Base-by-base conservation (phyloP, 2,888 invertebrate genomes). In the Oligia latruncula region DNA sequence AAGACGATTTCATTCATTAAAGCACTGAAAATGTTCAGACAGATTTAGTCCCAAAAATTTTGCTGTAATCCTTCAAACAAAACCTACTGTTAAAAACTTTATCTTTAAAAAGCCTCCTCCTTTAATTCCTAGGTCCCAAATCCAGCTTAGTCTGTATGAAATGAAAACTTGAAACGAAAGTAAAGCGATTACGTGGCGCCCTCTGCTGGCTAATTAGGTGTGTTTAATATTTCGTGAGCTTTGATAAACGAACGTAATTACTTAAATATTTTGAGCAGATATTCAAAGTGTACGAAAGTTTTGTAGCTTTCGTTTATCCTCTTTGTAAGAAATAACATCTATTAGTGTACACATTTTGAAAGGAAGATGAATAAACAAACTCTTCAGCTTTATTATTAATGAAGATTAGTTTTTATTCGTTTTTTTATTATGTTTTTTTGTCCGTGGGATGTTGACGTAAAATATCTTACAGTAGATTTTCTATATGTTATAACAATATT, bases 201-300 rank as follows among this genome's bases (percentile, higher is more conserved):
- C 64, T 82, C 60, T 71, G 29, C 62, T 3, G 29, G 66, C 65
- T 88, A 81, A 85, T 85, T 88, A 86, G 65, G 67, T 70, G 73
- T 74, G 75, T 67, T 74, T 72, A 76, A 82, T 64, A 78, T 78
- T 82, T 75, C 64, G 11, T 23, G 40, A 55, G 62, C 43, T 72
- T 82, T 77, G 71, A 84, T 52, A 62, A n/a, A 85, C n/a, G 62
- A 66, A 67, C 20, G 81, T 52, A 62, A 79, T 80, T 52, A 81
- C 23, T 23, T 52, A 49, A 0, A 13, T 49, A 49, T 85, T 85
- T 81, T 67, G 55, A 85, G 67, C 8, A 72, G 23, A 52, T 35
- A 13, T 80, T 52, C 58, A 65, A 70, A n/a, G 29, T 17, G 13
- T 43, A 29, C 8, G 8, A 58, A 80, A 9, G 35, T 81, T 58